phyloP scores from a whole-genome alignment of 2,113 vertebrate genomes.

The Scomber japonicus region DNA sequence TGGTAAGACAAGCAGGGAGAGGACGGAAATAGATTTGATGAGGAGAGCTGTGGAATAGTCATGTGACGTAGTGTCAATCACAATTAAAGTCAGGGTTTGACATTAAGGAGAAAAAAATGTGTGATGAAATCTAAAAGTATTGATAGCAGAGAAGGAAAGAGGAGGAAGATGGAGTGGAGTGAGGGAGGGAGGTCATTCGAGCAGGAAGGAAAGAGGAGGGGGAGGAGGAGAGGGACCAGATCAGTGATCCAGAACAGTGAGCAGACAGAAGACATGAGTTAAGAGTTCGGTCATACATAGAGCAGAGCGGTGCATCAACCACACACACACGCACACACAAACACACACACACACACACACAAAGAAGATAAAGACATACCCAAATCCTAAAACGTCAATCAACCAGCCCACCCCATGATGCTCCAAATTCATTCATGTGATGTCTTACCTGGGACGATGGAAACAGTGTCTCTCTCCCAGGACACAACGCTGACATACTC shows the following conservation, averaged over 20 bases:
- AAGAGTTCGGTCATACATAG: constrained; percentile 72
- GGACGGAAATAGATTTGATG: constrained; percentile 71
- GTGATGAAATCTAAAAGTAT: constrained; percentile 34
- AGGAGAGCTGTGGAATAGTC: constrained; percentile 39
- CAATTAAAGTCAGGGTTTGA: constrained; percentile 42
- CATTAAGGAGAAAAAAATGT: constrained; percentile 9
- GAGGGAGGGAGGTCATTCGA: constrained; percentile 16
- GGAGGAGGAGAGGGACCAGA: constrained; percentile 51
- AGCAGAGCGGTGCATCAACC: constrained; percentile 54
- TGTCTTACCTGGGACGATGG: constrained; percentile 96
- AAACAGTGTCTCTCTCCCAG: constrained; percentile 99
- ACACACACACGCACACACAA: constrained; percentile 16
- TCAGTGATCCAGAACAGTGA: constrained; percentile 82
- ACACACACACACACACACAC: constrained; percentile 17
- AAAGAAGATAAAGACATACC: constrained; percentile 25
- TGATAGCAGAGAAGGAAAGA: constrained; percentile 15
- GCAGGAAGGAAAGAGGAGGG: constrained; percentile 8
- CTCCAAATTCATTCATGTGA: background rate
- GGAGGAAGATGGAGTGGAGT: constrained; percentile 7
- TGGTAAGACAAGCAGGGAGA: constrained; percentile 63
- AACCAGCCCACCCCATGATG: background rate
- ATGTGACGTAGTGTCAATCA: constrained; percentile 38
- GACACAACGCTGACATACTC: constrained; percentile 99
- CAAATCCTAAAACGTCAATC: constrained; percentile 26
- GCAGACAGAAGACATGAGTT: constrained; percentile 80